Percentiles rank a stretch among this genome's conserved stretches.
phyloP scores from a whole-genome alignment of 2,888 invertebrate species.

The Lochmaea crataegi region DNA sequence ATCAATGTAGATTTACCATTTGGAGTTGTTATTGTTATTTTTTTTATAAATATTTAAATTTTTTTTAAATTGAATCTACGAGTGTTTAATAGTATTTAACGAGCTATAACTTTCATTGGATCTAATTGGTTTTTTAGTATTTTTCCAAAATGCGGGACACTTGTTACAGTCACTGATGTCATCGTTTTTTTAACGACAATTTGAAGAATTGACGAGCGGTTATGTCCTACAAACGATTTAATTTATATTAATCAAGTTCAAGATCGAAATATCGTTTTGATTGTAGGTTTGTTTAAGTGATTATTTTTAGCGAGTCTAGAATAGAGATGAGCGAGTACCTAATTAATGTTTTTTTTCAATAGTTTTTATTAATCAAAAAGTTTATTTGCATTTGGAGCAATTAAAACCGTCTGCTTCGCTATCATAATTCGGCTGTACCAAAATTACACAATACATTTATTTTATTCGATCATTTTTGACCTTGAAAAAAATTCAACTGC shows the following conservation, averaged over 20 bases:
- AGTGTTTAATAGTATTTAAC: too few species aligned
- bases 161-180: neutral
- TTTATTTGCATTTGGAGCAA: neutral
- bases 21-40: neutral
- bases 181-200: constrained; percentile 2
- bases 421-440: neutral
- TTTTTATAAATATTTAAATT: neutral
- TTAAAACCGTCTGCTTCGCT: neutral
- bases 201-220: neutral
- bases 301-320: neutral
- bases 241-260: neutral
- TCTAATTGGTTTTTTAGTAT: neutral
- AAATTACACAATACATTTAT: neutral
- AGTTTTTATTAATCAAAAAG: neutral
- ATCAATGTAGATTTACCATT: neutral
- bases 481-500: too few species aligned
- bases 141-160: constrained; percentile 16
- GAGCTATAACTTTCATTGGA: neutral
- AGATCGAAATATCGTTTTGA: neutral
- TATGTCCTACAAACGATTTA: neutral
- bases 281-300: neutral
- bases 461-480: neutral
- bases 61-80: neutral
- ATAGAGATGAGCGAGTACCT: constrained; percentile 7
- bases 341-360: neutral